Evolutionary conservation across 2,113 vertebrate species (phyloP).

Genomic region (Amphiprion ocellaris): DNA sequence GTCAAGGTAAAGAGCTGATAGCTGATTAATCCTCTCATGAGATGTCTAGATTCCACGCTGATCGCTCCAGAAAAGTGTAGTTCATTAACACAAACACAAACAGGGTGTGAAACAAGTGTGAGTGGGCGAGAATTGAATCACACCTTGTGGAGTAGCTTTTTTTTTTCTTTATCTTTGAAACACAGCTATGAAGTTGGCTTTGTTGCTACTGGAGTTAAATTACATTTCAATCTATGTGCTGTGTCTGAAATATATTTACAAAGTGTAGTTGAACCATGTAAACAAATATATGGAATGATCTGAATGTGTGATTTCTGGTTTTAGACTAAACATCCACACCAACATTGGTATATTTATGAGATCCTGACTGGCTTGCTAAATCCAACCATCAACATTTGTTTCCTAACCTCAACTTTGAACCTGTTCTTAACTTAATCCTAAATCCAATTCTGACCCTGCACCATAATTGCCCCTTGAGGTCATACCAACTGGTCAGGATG

Average conservation of each 20-base stretch:
- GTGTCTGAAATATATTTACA: constrained; percentile 49
- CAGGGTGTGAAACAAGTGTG: constrained; percentile 26
- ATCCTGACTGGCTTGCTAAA: background rate
- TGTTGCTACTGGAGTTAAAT: constrained; percentile 42
- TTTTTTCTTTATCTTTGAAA: background rate
- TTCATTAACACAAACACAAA: constrained; percentile 8
- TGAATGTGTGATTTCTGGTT: constrained; percentile 21
- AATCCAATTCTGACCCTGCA: constrained; percentile 21
- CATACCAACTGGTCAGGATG: constrained; percentile 22
- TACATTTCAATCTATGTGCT: constrained; percentile 68
- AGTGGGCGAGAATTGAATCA: constrained; percentile 35
- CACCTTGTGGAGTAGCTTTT: constrained; percentile 19
- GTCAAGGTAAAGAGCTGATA: constrained; percentile 1
- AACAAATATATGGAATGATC: no score
- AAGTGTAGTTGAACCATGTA: background rate
- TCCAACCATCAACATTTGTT: background rate
- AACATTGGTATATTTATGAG: background rate
- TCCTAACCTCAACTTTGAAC: constrained; percentile 4
- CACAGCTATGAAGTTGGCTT: constrained; percentile 1
- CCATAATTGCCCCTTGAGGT: constrained; percentile 12
- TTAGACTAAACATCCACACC: background rate
- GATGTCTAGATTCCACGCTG: constrained; percentile 25
- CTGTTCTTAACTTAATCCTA: constrained; percentile 22
- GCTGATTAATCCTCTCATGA: constrained; percentile 11
- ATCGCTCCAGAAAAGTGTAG: constrained; percentile 23